Base-by-base conservation (phyloP, 2,888 invertebrate species). In the Leptopterna dolabrata region DNA sequence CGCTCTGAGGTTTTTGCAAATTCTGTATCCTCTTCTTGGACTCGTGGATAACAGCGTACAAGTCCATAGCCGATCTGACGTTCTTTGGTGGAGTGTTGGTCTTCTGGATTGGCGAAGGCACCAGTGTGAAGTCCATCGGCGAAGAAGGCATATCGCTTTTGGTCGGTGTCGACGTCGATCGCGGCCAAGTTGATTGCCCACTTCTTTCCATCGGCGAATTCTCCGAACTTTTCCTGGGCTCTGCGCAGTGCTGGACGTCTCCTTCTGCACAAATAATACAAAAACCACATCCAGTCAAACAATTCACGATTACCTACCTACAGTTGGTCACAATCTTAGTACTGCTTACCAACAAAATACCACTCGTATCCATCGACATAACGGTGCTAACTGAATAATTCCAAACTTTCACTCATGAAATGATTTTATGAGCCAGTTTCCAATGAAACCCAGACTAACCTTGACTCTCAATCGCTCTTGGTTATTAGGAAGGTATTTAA, bases 1-100 rank as follows among this genome's bases (percentile, higher is more conserved):
- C 90, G 91, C 90, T 7, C 91, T 90, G 41, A 63, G 89, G 88
- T 89, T 91, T 91, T 41, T 91, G 91, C 41, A 88, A 70, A 86
- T 84, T 88, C 71, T 89, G 89, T 84, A 89, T 88, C 86, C 89
- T 88, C 80, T 95, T 95, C 91, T 95, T 96, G 90, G 95, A 95
- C 91, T 95, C 95, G 91, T 96, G 95, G 89, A 96, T 95, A 19
- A 95, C 95, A 1, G 95, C 95, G 90, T 95, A 96, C 1, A 96
- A 92, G 91, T 96, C 95, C 91, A 96, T 96, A 90, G 95, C 95
- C n/a, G 95, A 95, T 95, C 96, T 95, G 0, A 94, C 94, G 1
- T 95, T 95, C 91, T 94, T 95, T 0, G 95, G 95, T 91, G 94
- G 95, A 36, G 95, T 88, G 51, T 80, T 87, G 29, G 87, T 87